These are phyloP conservation scores for Eudemis profundana DNA, from an alignment of 2,888 invertebrate genomes.

Conservation along the genomic window DNA sequence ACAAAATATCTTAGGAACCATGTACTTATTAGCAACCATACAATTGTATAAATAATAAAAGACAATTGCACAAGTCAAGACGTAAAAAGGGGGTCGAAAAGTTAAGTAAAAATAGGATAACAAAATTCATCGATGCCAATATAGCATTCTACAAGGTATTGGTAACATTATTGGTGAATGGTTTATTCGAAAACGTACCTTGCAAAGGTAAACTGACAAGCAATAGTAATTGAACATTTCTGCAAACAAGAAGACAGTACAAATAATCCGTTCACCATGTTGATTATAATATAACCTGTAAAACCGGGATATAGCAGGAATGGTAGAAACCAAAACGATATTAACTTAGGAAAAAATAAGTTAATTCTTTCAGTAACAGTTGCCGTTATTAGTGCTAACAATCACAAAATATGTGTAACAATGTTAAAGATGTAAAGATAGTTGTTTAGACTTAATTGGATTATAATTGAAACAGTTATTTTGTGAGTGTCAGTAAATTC, in stretches of 20 bases:
- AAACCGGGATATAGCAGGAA: constrained; percentile 51
- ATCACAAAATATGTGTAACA: constrained; percentile 30
- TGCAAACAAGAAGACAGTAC: not conserved
- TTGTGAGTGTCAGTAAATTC: constrained; percentile 37
- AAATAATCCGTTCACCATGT: not conserved
- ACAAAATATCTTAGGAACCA: constrained; percentile 46
- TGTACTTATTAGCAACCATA: constrained; percentile 40
- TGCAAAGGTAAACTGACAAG: not conserved
- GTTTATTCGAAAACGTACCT: not conserved
- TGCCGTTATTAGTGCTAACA: constrained; percentile 44
- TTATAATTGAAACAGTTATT: constrained; percentile 34
- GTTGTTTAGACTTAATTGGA: constrained; percentile 9
- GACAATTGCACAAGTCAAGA: constrained; percentile 21
- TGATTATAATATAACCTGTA: constrained; percentile 39
- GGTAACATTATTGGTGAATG: constrained; percentile 20
- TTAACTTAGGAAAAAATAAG: constrained; percentile 72
- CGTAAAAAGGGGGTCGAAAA: not conserved
- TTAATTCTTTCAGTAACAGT: constrained; percentile 71
- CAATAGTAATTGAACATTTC: not conserved
- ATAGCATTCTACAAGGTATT: constrained; percentile 8
- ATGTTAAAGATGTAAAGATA: not conserved
- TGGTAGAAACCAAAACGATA: constrained; percentile 66
- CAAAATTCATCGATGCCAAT: constrained; percentile 11
- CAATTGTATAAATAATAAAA: not conserved
- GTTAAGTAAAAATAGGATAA: constrained; percentile 7